Conservation (phyloP, 2,797 vertebrate species). For the Phoxinus dragarum region DNA sequence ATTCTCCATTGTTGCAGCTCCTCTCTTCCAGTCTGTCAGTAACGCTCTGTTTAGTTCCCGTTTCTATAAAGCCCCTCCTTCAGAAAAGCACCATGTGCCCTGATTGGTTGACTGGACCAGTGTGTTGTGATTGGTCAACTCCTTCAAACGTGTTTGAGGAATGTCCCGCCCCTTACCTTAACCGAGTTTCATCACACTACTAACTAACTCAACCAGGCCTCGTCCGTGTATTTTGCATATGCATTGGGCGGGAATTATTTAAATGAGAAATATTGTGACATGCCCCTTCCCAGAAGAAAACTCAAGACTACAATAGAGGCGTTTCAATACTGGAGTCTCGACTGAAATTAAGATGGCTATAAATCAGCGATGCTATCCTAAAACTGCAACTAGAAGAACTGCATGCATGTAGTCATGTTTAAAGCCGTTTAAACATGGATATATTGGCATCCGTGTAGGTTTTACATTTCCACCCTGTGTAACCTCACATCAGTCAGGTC, state of each 20-base stretch:
- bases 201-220: not conserved
- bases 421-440: not conserved
- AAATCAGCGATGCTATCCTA: not conserved
- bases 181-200: not conserved
- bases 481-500: conserved; percentile 29
- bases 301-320: not conserved
- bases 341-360: not conserved
- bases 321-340: not conserved
- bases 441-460: not conserved
- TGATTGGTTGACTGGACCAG: too few species aligned
- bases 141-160: not conserved
- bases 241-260: not conserved
- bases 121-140: too few species aligned
- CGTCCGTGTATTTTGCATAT: not conserved
- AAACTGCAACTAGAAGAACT: not conserved
- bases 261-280: not conserved
- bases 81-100: too few species aligned
- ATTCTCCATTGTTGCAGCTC: too few species aligned
- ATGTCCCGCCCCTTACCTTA: not conserved
- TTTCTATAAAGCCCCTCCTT: too few species aligned
- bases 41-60: too few species aligned
- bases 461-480: not conserved
- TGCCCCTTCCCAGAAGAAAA: not conserved
- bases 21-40: too few species aligned
- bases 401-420: not conserved